These are phyloP conservation scores for Calvadosia cruxmelitensis DNA, from an alignment of 30 jellyfish, hydroid and myxozoan species.

Conservation along the genomic window DNA sequence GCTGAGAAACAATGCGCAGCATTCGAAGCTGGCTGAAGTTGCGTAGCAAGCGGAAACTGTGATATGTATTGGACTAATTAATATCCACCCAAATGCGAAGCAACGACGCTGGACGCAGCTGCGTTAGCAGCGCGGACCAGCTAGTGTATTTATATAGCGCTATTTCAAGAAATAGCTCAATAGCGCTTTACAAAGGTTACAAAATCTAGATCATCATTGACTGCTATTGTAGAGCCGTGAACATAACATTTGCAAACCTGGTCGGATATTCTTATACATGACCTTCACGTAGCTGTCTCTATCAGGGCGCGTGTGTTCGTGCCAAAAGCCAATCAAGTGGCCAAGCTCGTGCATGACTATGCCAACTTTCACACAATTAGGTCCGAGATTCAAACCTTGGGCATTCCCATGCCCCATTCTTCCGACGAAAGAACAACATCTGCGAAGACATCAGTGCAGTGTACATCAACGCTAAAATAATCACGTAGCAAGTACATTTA, in stretches of 20 bases:
- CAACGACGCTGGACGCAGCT: no score
- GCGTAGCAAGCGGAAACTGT: no score
- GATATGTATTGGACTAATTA: no score
- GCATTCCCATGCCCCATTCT: slow-evolving; percentile 75
- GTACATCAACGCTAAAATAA: no score
- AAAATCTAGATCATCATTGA: neutral
- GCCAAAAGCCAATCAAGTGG: slow-evolving; percentile 86
- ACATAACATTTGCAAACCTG: slow-evolving; percentile 11
- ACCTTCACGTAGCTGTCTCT: slow-evolving; percentile 48
- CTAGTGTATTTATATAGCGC: neutral
- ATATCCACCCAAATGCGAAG: no score
- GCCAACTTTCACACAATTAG: slow-evolving; percentile 51
- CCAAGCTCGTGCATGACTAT: slow-evolving; percentile 63
- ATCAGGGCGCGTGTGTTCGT: slow-evolving; percentile 87
- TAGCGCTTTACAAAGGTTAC: no score
- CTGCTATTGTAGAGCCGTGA: neutral
- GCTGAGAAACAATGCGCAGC: no score
- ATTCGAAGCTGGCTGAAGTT: no score
- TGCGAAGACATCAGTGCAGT: neutral
- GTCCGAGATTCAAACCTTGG: slow-evolving; percentile 67
- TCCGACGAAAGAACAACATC: slow-evolving; percentile 82
- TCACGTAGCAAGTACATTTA: no score
- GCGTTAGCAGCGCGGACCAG: no score
- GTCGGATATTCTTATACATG: slow-evolving; percentile 18
- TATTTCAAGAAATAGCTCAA: neutral